Base-by-base conservation (phyloP, 2,797 vertebrate genomes). In the Dendrocincla tyrannina region DNA sequence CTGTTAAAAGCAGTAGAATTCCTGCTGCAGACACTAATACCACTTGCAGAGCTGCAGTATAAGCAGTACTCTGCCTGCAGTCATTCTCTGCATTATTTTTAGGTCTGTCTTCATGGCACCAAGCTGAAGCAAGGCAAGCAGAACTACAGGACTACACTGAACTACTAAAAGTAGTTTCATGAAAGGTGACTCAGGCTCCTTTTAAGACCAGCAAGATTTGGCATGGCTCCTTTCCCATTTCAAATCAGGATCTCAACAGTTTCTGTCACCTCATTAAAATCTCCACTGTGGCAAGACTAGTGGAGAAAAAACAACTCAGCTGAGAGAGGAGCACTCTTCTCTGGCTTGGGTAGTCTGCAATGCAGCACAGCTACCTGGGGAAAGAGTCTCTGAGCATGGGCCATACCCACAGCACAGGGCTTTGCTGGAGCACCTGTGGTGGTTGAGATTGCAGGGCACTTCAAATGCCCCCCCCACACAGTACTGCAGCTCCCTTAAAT, bases 361-460 rank as follows among this genome's bases (percentile, higher is more conserved):
- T 12, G 20, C 41, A 81, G 64, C 41, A 60, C 52, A 66, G 42
- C 32, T 53, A 3, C 20, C 10, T 27, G 10, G 5, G 60, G 17
- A 60, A 46, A 73, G 7, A 24, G 4, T 66, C 49, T 37, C 18
- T 23, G 13, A 55, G 11, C 19, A 10, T 1, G 17, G 20, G 47
- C 25, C 9, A 2, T 30, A 10, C 17, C 11, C 1, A 0, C 33
- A 49, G 25, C 4, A 32, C 37, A 41, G 8, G 20, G n/a, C 41
- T 90, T 44, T n/a, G n/a, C 74, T 63, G 42, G 27, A 79, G 20
- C 22, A 52, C 24, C 16, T 42, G 2, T 2, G 7, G 7, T 17
- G 44, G 15, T 2, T 30, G 47, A 82, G 22, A 30, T 42, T 44
- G 53, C 67, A 33, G 10, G 49, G 35, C 19, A 55, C 16, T 53